Evolutionary conservation across 2,888 invertebrate species (phyloP), one percentile per base, ranked within the genome.

Genomic region (Eudasyphora cyanicolor): DNA sequence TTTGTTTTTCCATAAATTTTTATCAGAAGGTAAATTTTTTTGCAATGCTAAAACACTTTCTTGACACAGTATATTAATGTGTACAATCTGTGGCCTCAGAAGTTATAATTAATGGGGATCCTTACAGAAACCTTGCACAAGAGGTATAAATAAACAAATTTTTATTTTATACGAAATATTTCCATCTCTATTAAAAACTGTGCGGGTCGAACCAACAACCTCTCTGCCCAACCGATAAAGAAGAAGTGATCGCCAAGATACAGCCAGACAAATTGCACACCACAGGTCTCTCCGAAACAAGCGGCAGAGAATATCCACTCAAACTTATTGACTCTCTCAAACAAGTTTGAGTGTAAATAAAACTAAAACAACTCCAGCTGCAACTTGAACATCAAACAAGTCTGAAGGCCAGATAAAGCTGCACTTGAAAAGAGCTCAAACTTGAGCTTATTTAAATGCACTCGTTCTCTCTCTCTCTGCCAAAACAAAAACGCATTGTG

Each of bases 341-440:
- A 76, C 75, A 24, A 73, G 60, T 60, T 35, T 69, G 69, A 62
- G 38, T 19, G 21, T 3, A 24, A 17, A 42, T 8, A 19, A 42
- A 38, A 38, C 0, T 5, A 73, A 57, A 35, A 49, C 29, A 45
- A 49, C 49, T 19, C 1, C 64, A 77, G 71, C 77, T 24, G 5
- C 78, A 84, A 79, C 84, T 27, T 27, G 2, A 51, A 76, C 51
- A 1, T 38, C 0, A 54, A 21, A 32, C 49, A 79, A 29, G 76
- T 51, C 1, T 67, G 49, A 57, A 35, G 21, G 27, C 4, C 21
- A 29, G 3, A n/a, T 14, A 14, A 29, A 24, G 21, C 14, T 42
- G 21, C 1, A 12, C 8, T 57, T 0, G 32, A 51, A 17, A 62
- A 60, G 0, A 35, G 27, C 81, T 84, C 84, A 79, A 84, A 84